Percentiles rank a stretch among this genome's conserved stretches.
phyloP scores from a whole-genome alignment of 2,113 vertebrate species.

The Macheiramphus alcinus region DNA sequence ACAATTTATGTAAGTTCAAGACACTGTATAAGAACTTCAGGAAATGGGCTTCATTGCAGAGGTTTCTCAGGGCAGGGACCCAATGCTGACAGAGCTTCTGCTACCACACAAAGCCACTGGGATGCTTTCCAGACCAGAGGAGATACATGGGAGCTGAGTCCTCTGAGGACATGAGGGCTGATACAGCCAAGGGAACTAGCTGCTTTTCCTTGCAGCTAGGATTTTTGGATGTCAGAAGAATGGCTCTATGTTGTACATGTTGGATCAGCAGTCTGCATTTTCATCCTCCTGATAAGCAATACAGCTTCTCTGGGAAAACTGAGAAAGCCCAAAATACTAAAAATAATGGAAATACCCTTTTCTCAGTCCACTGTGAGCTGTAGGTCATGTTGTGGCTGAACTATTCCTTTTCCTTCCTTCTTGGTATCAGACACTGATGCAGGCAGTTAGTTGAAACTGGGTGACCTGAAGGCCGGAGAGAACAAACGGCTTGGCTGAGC shows the following conservation, averaged over 20 bases:
- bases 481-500: neutral
- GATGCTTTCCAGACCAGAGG: neutral
- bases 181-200: neutral
- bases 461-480: neutral
- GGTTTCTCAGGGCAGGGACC: conserved; percentile 4
- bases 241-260: neutral
- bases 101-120: neutral
- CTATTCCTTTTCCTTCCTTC: neutral
- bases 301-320: neutral
- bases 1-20: neutral
- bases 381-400: neutral
- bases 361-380: neutral
- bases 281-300: neutral
- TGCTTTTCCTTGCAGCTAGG: neutral
- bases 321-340: neutral
- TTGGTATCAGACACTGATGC: neutral
- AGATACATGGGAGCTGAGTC: neutral
- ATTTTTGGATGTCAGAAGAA: neutral
- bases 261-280: neutral
- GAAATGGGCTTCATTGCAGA: neutral
- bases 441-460: neutral
- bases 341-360: neutral
- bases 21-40: neutral
- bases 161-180: neutral
- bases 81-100: conserved; percentile 1